These are phyloP conservation scores for Macrophya annulata DNA, from an alignment of 2,888 invertebrate genomes.

Conservation along the genomic window DNA sequence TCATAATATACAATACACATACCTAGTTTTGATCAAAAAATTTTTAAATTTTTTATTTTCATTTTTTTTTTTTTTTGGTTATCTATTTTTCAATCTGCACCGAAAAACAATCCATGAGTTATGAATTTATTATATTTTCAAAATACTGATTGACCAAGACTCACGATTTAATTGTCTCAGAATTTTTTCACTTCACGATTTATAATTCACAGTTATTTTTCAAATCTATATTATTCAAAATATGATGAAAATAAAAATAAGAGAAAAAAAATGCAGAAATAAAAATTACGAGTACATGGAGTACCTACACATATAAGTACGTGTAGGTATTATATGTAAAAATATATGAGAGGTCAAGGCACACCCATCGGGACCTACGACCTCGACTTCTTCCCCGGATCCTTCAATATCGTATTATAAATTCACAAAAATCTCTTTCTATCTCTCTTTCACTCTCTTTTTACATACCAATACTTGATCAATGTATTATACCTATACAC, in stretches of 20 bases:
- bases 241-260: too few species aligned
- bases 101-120: too few species aligned
- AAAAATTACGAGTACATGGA: background rate
- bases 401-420: background rate
- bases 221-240: too few species aligned
- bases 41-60: background rate
- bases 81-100: too few species aligned
- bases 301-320: too few species aligned
- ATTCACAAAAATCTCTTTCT: background rate
- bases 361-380: conserved; percentile 10
- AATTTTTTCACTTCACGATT: too few species aligned
- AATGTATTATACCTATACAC: background rate
- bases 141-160: too few species aligned
- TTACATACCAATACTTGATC: background rate
- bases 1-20: background rate
- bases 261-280: too few species aligned
- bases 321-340: background rate
- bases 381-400: conserved; percentile 10
- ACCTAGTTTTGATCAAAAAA: background rate
- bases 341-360: background rate
- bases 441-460: background rate
- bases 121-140: too few species aligned
- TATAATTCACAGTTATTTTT: too few species aligned
- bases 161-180: too few species aligned
- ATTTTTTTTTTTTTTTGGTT: too few species aligned